Percentiles rank a stretch among this genome's conserved stretches.
phyloP scores from a whole-genome alignment of 2,888 invertebrate species.

The Agrochola macilenta region DNA sequence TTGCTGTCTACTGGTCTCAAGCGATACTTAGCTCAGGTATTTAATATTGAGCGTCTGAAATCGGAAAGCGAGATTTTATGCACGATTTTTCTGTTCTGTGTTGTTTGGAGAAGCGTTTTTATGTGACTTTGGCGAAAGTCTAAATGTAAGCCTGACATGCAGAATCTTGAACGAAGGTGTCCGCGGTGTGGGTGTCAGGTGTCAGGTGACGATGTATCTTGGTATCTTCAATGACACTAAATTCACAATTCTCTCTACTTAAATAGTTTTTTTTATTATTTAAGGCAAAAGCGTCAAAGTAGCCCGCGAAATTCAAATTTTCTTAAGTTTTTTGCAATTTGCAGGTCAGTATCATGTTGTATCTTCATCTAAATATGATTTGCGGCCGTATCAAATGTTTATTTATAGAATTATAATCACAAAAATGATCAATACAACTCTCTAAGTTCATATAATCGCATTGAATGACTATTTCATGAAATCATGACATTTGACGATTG shows the following conservation, averaged over 20 bases:
- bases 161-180: not conserved
- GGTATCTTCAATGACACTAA: not conserved
- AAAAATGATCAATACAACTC: too few species aligned
- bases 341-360: too few species aligned
- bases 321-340: too few species aligned
- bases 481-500: too few species aligned
- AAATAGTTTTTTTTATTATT: too few species aligned
- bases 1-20: slow-evolving; percentile 33
- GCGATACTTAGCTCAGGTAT: slow-evolving; percentile 20
- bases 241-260: not conserved
- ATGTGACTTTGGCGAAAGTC: not conserved
- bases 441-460: too few species aligned
- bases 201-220: not conserved
- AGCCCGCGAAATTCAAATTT: too few species aligned
- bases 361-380: too few species aligned
- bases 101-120: not conserved
- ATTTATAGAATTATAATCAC: too few species aligned
- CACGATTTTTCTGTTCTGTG: not conserved
- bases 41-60: slow-evolving; percentile 8
- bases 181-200: not conserved
- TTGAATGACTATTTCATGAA: too few species aligned
- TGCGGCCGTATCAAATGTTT: too few species aligned
- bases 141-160: not conserved
- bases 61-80: not conserved
- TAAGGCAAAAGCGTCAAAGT: too few species aligned